These are phyloP conservation scores for Tamandua tetradactyla DNA, from an alignment of 2,797 vertebrate genomes.

Conservation along the genomic window DNA sequence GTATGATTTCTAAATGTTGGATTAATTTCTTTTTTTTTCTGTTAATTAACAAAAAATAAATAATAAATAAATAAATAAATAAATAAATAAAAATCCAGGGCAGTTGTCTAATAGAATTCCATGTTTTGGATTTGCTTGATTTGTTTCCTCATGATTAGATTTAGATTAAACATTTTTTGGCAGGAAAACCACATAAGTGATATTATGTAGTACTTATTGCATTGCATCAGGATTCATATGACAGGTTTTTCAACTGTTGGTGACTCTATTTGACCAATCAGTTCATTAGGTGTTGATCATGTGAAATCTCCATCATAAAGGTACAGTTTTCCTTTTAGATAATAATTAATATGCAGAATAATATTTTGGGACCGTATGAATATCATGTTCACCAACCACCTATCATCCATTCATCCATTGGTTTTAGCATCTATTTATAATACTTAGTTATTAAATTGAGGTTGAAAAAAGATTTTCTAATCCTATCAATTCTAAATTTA, in stretches of 20 bases:
- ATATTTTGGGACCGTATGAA: neutral
- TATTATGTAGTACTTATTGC: neutral
- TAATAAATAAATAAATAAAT: too few species aligned
- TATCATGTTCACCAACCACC: neutral
- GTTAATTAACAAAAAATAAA: too few species aligned
- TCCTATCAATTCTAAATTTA: neutral
- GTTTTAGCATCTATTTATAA: neutral
- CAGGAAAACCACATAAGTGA: neutral
- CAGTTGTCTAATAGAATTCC: neutral
- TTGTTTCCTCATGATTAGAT: neutral
- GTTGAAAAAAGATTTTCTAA: conserved; percentile 35
- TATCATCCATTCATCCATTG: neutral
- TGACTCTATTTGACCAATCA: neutral
- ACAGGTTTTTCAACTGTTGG: neutral
- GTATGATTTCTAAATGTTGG: too few species aligned
- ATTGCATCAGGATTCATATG: neutral
- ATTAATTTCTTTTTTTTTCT: too few species aligned
- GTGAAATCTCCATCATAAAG: neutral
- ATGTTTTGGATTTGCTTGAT: neutral
- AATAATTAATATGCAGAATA: neutral
- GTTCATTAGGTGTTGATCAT: neutral
- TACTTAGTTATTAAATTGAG: neutral
- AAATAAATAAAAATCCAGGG: neutral
- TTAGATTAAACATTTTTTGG: neutral
- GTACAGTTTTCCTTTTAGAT: neutral